Base-by-base conservation (phyloP, 1,140 invertebrate genomes). In the Drosophila obscura region DNA sequence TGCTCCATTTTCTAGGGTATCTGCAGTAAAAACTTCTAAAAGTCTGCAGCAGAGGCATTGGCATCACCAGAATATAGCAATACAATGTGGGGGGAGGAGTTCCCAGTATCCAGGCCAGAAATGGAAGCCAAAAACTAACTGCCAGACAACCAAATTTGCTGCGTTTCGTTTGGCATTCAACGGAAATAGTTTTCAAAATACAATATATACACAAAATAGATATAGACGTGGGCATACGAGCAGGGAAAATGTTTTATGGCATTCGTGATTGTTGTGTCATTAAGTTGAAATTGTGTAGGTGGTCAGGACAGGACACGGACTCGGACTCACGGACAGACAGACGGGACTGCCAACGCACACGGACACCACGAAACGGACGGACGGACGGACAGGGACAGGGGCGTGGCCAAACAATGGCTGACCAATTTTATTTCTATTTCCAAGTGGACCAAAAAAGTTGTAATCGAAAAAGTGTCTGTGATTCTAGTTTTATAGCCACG, bases 221-320 rank as follows among this genome's bases (percentile, higher is more conserved):
- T 4, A 56, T 68, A 60, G 55, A 52, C 56, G 53, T 41, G 44
- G 44, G 4, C 13, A 57, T 79, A 60, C 75, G 71, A 77, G 44
- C 60, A 50, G 60, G 58, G 76, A 81, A 85, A 81, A 87, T 88
- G 83, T 87, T 87, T 87, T 87, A 87, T 88, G 83, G 83, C 71
- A 88, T 79, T 77, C 80, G 72, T 87, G 83, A 87, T 87, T 87
- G 83, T 87, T 87, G 83, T 87, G 83, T 87, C 83, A 87, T 87
- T 87, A 88, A 87, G 83, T 87, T 83, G 83, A 83, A 87, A 87
- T 87, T 87, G 83, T 88, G 74, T 87, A 82, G 82, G 82, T 87
- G 83, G 82, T 75, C 35, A 35, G 35, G 35, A 69, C 66, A 60
- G 55, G 48, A 56, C 64, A 75, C 56, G 68, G 44, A 49, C 51